Evolutionary conservation across 2,888 invertebrate genomes (phyloP).

Genomic region (Campopleginae sp.): DNA sequence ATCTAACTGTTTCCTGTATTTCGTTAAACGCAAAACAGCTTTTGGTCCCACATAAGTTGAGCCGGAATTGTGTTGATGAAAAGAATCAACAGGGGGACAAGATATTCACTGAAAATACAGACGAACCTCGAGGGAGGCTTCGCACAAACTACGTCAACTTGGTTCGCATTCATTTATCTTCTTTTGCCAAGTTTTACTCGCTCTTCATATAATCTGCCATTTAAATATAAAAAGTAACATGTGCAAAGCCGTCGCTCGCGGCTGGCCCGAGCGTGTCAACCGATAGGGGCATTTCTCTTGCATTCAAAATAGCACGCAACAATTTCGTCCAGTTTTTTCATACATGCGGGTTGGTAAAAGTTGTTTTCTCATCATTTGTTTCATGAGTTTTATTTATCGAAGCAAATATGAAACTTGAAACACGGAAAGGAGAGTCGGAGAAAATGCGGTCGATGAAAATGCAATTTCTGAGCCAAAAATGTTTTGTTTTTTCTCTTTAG

Average conservation of each 20-base stretch:
- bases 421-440: neutral
- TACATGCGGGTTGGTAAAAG: conserved; percentile 44
- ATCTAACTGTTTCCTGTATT: conserved; percentile 58
- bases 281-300: conserved; percentile 28
- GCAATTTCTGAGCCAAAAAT: neutral
- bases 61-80: conserved; percentile 48
- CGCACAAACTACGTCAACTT: conserved; percentile 45
- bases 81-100: conserved; percentile 45
- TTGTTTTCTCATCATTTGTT: conserved; percentile 11
- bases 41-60: conserved; percentile 22
- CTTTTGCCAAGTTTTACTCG: conserved; percentile 32
- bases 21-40: conserved; percentile 58
- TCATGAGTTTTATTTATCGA: neutral
- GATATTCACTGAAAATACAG: conserved; percentile 28
- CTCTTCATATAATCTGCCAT: conserved; percentile 18
- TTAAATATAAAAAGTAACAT: conserved; percentile 37
- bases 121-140: conserved; percentile 38
- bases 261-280: conserved; percentile 21
- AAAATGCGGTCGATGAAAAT: neutral
- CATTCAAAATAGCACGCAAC: conserved; percentile 41
- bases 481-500: neutral
- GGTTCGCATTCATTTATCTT: conserved; percentile 43
- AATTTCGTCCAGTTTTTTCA: conserved; percentile 16
- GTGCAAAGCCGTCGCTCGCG: conserved; percentile 9
- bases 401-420: neutral